Evolutionary conservation across 2,113 vertebrate genomes (phyloP).

Genomic region (Speoplatyrhinus poulsoni): DNA sequence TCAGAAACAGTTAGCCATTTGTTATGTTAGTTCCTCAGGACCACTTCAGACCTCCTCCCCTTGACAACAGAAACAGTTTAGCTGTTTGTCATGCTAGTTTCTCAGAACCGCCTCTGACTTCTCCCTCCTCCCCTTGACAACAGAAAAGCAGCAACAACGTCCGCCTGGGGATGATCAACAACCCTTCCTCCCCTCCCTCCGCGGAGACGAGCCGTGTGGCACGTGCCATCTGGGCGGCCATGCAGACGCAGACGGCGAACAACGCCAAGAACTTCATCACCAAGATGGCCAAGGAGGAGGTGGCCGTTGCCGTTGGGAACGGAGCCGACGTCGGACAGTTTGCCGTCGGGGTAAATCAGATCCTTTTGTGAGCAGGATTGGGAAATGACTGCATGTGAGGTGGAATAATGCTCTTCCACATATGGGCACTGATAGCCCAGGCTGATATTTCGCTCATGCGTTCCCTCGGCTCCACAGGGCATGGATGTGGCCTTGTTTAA

Average conservation of each 20-base stretch:
- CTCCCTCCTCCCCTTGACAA: background rate
- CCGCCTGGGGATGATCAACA: constrained; percentile 91
- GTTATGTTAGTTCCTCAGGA: background rate
- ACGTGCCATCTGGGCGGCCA: constrained; percentile 89
- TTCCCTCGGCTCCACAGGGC: constrained; percentile 76
- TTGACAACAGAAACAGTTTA: constrained; percentile 62
- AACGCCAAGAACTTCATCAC: constrained; percentile 98
- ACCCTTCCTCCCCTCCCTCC: constrained; percentile 77
- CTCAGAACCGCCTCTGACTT: background rate
- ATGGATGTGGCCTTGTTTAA: constrained; percentile 91
- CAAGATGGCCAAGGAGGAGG: constrained; percentile 93
- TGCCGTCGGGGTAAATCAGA: constrained; percentile 85
- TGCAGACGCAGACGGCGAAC: constrained; percentile 91
- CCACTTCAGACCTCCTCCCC: background rate
- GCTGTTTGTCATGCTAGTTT: background rate
- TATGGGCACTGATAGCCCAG: background rate
- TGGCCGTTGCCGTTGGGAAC: constrained; percentile 77
- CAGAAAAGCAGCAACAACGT: constrained; percentile 91
- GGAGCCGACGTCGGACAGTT: constrained; percentile 83
- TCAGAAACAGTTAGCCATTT: background rate
- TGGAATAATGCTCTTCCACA: background rate
- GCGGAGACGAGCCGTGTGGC: constrained; percentile 76
- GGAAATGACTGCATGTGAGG: background rate
- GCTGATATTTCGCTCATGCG: background rate
- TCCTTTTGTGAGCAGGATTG: background rate